Base-by-base conservation (phyloP, 1,140 invertebrate species). In the Penaeus vannamei region DNA sequence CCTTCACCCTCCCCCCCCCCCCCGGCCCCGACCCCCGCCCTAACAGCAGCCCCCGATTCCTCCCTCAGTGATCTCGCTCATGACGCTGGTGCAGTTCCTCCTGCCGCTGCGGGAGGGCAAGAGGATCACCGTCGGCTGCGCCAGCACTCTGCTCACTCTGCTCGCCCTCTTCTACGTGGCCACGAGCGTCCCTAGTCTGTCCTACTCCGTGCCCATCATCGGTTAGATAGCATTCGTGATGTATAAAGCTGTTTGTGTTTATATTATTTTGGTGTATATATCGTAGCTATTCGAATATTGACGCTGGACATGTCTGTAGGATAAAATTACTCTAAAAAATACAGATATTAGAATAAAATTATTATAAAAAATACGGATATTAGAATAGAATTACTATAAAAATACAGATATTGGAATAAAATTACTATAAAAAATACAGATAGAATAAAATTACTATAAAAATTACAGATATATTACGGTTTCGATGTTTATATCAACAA, bases 1-100 rank as follows among this genome's bases (percentile, higher is more conserved):
- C 3, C 14, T 53, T 8, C 46, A 0, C 46, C 14, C 46, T 1
- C 46, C 1, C 3, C 46, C 46, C 46, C 10, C 17, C 12, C 17
- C 53, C 53, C 53, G 12, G 12, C 12, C 12, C 12, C 8, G 53
- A 42, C 36, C 36, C 53, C 53, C 53, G 53, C 53, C 53, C 53
- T 53, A 53, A 53, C 5, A 12, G 17, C 53, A 53, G 17, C 64
- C n/a, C n/a, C 66, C 10, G 53, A 2, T 77, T 84, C 23, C 19
- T n/a, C 76, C 61, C 53, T 26, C 86, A 90, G 90, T 86, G 29
- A 72, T 87, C 26, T 76, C 85, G 1, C 22, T 76, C 46, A 20
- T 90, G 77, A 87, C 90, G 19, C 77, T 90, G 66, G 22, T 87
- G 46, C 90, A 90, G 86, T 90, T 90, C 36, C 53, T 90, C 53